Evolutionary conservation across 2,113 vertebrate species (phyloP).

Genomic region (Felis catus): DNA sequence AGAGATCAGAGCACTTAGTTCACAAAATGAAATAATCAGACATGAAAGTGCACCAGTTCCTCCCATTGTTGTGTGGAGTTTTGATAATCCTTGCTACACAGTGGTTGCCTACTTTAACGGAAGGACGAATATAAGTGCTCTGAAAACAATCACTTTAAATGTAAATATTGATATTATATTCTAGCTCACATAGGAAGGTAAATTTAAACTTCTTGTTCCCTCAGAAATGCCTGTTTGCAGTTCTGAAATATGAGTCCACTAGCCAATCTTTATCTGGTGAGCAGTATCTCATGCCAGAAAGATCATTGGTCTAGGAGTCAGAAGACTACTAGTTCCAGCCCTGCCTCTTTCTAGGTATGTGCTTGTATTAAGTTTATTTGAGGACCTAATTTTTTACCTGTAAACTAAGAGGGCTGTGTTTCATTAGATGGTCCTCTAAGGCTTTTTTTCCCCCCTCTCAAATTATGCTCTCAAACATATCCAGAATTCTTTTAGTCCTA

Average conservation of each 20-base stretch:
- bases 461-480: background rate
- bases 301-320: background rate
- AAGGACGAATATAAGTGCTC: conserved; percentile 15
- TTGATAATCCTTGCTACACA: background rate
- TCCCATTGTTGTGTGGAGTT: conserved; percentile 31
- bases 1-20: conserved; percentile 50
- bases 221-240: background rate
- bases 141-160: conserved; percentile 43
- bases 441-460: background rate
- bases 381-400: background rate
- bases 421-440: background rate
- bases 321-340: background rate
- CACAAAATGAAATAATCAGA: conserved; percentile 55
- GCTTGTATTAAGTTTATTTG: background rate
- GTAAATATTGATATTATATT: conserved; percentile 49
- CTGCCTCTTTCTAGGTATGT: background rate
- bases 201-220: background rate
- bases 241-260: background rate
- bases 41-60: conserved; percentile 59
- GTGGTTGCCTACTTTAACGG: background rate
- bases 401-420: background rate
- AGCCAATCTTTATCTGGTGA: background rate
- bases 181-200: conserved; percentile 1
- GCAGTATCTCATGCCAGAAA: background rate
- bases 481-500: background rate